A percentile compares a stretch with the other conserved stretches of the same genome.
Conservation (phyloP, 2,888 invertebrate species). For the Adineta ricciae region DNA sequence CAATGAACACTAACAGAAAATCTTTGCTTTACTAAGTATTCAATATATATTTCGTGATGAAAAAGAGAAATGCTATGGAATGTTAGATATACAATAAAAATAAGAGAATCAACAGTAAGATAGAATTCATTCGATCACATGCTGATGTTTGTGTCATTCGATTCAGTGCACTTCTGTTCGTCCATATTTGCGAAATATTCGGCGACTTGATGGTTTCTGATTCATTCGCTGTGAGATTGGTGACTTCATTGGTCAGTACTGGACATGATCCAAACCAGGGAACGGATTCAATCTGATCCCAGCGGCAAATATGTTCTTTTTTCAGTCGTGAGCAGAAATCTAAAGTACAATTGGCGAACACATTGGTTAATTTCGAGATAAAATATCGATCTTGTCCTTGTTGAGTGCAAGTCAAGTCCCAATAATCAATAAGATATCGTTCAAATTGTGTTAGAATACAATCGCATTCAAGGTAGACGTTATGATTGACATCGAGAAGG, state of each 20-base stretch:
- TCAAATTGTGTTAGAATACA: conserved; percentile 8
- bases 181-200: too few relatives aligned
- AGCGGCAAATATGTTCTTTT: not conserved
- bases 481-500: not conserved
- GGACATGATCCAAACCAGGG: not conserved
- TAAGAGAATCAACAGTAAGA: not conserved
- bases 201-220: too few relatives aligned
- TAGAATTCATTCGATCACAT: not conserved
- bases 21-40: not conserved
- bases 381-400: conserved; percentile 12
- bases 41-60: too few relatives aligned
- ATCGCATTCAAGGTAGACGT: conserved; percentile 8
- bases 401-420: conserved; percentile 6
- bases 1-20: not conserved
- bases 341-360: not conserved
- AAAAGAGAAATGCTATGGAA: not conserved
- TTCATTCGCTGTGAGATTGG: not conserved
- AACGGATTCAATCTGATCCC: not conserved
- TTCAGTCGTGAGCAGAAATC: not conserved
- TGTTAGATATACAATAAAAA: not conserved
- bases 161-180: not conserved
- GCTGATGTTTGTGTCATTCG: not conserved
- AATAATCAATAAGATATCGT: not conserved
- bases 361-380: not conserved
- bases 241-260: not conserved